Conservation (phyloP, 2,888 invertebrate genomes). For the Buathra laborator region DNA sequence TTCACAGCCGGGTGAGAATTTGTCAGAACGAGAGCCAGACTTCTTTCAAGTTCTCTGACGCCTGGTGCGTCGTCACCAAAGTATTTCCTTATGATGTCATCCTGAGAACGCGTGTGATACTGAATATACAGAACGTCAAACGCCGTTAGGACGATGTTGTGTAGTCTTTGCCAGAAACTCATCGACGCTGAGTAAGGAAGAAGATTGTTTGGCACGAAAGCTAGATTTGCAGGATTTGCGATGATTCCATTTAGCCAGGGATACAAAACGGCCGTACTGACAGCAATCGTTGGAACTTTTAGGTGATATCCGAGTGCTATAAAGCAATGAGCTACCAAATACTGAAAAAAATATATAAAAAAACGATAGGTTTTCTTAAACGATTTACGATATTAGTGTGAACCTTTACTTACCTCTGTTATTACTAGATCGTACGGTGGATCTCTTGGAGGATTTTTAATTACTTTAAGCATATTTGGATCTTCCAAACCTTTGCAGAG, state of each 20-base stretch:
- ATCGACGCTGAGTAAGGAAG: conserved; percentile 24
- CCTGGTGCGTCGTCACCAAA: conserved; percentile 79
- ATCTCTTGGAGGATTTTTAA: conserved; percentile 75
- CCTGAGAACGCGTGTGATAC: conserved; percentile 61
- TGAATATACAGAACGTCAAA: conserved; percentile 61
- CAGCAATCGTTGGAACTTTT: conserved; percentile 72
- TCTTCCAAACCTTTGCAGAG: conserved; percentile 71
- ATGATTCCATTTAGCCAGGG: conserved; percentile 69
- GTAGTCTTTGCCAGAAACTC: conserved; percentile 73
- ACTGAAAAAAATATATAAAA: conserved; percentile 58
- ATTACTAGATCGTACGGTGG: conserved; percentile 78
- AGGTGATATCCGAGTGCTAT: conserved; percentile 74
- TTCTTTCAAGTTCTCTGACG: conserved; percentile 84
- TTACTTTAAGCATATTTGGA: conserved; percentile 72
- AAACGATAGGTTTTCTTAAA: background rate
- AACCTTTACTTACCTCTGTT: conserved; percentile 72
- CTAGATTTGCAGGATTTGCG: conserved; percentile 72
- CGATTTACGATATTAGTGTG: background rate
- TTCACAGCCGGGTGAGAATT: conserved; percentile 86
- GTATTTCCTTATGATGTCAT: conserved; percentile 72
- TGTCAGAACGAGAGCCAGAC: conserved; percentile 85
- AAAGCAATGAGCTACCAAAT: conserved; percentile 73
- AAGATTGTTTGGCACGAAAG: conserved; percentile 70
- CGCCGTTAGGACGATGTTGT: conserved; percentile 65
- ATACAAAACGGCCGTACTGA: conserved; percentile 61